A percentile compares a stretch with the other conserved stretches of the same genome.
Conservation (phyloP, 2,797 vertebrate genomes). For the Anas bernieri region DNA sequence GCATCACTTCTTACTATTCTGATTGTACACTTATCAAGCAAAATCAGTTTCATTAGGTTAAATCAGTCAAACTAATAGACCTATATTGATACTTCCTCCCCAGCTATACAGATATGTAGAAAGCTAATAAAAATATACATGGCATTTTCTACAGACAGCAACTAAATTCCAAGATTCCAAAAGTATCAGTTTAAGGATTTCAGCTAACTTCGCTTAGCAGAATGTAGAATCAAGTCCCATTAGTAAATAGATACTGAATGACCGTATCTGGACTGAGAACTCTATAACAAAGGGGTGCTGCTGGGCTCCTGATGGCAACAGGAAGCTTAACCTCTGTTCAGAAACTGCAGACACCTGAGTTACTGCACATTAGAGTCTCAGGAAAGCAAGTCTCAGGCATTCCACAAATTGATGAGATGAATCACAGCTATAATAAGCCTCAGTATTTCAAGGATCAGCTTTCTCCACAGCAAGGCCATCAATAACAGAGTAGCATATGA, state of each 20-base stretch:
- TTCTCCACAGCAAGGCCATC: neutral
- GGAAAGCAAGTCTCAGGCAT: neutral
- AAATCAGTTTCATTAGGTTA: neutral
- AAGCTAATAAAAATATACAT: neutral
- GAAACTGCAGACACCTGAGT: neutral
- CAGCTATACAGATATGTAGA: neutral
- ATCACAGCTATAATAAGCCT: neutral
- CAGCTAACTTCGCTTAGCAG: neutral
- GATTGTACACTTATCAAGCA: neutral
- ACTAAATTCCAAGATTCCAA: neutral
- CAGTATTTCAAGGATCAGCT: neutral
- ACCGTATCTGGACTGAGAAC: neutral
- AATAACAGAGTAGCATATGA: neutral
- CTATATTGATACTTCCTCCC: neutral
- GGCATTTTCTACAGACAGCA: neutral
- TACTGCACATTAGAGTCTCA: neutral
- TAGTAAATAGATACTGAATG: neutral
- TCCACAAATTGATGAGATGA: neutral
- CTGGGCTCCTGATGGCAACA: neutral
- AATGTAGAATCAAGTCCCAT: neutral
- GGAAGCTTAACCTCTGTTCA: neutral
- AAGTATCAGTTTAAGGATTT: neutral
- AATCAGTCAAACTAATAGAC: neutral
- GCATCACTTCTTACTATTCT: neutral
- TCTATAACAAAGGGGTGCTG: neutral